Base-by-base conservation (phyloP, 2,113 vertebrate species). In the Tonatia bakeri region DNA sequence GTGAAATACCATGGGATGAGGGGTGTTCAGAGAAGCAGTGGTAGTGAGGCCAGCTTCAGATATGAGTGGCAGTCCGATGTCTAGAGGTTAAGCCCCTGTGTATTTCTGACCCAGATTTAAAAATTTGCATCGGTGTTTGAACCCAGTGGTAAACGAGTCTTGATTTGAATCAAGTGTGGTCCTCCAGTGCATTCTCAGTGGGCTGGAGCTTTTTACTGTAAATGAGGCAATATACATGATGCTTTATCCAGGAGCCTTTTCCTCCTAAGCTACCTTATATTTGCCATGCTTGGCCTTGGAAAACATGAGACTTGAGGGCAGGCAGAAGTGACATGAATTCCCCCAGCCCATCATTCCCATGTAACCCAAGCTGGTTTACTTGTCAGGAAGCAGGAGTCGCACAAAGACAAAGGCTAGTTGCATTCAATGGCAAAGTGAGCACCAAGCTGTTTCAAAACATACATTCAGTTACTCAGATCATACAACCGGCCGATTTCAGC, bases 401-500 rank as follows among this genome's bases (percentile, higher is more conserved):
- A 59, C 65, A 94, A 80, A 96, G 86, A 75, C 87, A 85, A 96
- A 92, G 33, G 56, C 28, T 40, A 89, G 79, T 54, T 81, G 54
- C 8, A 1, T 75, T 90, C 69, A 85, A 7, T 70, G 64, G 54
- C 82, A 93, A 92, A 91, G 64, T 70, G 40, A 85, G n/a, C 14
- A 14, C 33, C 33, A 38, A 45, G 52, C 87, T 95, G 90, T 73
- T 92, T 92, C 86, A 65, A 84, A 91, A 81, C 43, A 38, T 47
- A 45, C 61, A 65, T 38, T 70, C 26, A 33, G 79, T 43, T 15
- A 65, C 88, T 94, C 73, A 24, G 20, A 79, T 87, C 82, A 75
- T 20, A 82, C 52, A n/a, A 52, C 59, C 79, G 86, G 91, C 59
- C 79, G 81, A 93, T 36, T 56, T 94, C 69, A 72, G 45, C 54